Base-by-base conservation (phyloP, 2,888 invertebrate species). In the Petrophora chlorosata region DNA sequence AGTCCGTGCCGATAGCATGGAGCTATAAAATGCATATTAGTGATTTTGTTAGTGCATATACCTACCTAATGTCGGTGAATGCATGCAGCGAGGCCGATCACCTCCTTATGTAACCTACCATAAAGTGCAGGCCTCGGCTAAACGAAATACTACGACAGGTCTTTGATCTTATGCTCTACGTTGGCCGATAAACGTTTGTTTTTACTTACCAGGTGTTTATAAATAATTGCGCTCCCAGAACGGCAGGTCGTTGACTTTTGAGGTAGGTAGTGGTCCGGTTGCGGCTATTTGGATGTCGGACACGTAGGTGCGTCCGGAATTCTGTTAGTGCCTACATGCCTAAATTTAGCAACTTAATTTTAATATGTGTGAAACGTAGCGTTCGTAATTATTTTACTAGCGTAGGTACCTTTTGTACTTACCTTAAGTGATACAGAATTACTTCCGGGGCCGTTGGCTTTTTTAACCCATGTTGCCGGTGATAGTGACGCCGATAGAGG, bases 81-180 rank as follows among this genome's bases (percentile, higher is more conserved):
- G 83, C 75, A 66, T 79, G 74, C 69, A 62, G 52, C 85, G 85
- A 86, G 89, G 88, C 78, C 87, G 82, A 79, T 86, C 82, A 88
- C 86, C 88, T 81, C 73, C 79, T 86, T 87, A 87, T 84, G 74
- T 75, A 79, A 78, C 64, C 56, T 28, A 59, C 67, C 68, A 64
- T 69, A 68, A 68, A 68, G 41, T 70, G 63, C 65, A 65, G 53
- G 58, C 62, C 58, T 76, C 78, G 70, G 60, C 63, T 68, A 73
- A 73, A 72, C 70, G 78, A 78, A 78, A 69, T 67, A 65, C 60
- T 65, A 65, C 67, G 56, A 63, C 56, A 67, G 71, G 73, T 73
- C 70, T 78, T 78, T 80, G 78, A 82, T 77, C 77, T 76, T 64
- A 70, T 63, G 66, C 61, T 66, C 65, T 59, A 52, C 56, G 42